These are phyloP conservation scores for Pogonophryne albipinna DNA, from an alignment of 2,797 vertebrate species.

Conservation along the genomic window DNA sequence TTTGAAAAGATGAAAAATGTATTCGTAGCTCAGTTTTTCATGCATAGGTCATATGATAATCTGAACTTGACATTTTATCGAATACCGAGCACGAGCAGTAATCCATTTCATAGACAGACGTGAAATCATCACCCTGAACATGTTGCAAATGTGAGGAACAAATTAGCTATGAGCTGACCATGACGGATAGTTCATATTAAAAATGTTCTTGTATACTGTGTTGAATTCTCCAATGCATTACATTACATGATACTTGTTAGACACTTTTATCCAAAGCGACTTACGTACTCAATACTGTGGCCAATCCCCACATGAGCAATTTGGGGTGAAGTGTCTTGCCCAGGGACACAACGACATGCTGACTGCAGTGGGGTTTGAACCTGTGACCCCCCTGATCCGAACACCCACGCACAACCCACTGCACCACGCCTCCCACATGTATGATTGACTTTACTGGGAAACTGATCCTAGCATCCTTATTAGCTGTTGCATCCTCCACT, in stretches of 20 bases:
- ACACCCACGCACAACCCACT: no score
- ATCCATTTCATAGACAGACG: neutral
- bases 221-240: no score
- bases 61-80: neutral
- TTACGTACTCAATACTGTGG: no score
- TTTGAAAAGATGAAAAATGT: neutral
- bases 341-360: no score
- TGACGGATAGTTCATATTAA: neutral
- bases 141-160: neutral
- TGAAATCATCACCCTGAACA: neutral
- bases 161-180: neutral
- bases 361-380: no score
- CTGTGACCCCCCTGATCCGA: no score
- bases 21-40: slow-evolving; percentile 1
- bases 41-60: neutral
- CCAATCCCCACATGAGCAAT: no score
- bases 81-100: neutral
- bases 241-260: no score
- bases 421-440: no score
- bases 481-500: neutral
- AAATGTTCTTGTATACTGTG: no score
- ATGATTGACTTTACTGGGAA: slow-evolving; percentile 18
- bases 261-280: no score
- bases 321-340: no score
- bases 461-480: neutral